Percentiles rank a stretch among this genome's conserved stretches.
These are phyloP conservation scores for Megaptera novaeangliae DNA, from an alignment of 2,113 vertebrate species.

Conservation along the genomic window DNA sequence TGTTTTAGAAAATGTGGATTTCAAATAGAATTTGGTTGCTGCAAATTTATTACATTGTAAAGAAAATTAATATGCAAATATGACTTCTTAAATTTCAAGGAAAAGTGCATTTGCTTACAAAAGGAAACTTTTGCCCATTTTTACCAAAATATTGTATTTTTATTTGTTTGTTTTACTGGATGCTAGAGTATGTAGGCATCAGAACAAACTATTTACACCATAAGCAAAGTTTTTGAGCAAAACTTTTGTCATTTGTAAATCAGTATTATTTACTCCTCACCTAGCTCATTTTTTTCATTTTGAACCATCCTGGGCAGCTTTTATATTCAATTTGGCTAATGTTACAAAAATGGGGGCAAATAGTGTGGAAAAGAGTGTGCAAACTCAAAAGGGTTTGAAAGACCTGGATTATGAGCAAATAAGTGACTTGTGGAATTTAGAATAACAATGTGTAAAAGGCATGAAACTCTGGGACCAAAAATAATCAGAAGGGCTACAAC, in stretches of 20 bases:
- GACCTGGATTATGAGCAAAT: background rate
- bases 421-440: background rate
- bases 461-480: constrained; percentile 14
- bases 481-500: background rate
- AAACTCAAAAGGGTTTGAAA: background rate
- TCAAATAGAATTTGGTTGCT: background rate
- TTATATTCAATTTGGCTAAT: background rate
- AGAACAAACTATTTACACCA: fast-evolving
- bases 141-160: background rate
- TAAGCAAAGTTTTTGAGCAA: background rate
- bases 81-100: background rate
- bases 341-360: constrained; percentile 1
- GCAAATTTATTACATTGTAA: background rate
- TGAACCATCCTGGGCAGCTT: background rate
- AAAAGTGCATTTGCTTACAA: background rate
- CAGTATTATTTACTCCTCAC: background rate
- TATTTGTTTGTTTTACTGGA: background rate
- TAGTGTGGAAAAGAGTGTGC: background rate
- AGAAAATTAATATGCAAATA: background rate
- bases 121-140: background rate
- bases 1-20: background rate
- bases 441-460: constrained; percentile 38
- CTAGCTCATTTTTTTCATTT: constrained; percentile 14
- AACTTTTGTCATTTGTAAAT: background rate
- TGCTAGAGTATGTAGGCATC: background rate